Evolutionary conservation across 2,113 vertebrate genomes (phyloP).

Genomic region (Chloroceryle aenea): DNA sequence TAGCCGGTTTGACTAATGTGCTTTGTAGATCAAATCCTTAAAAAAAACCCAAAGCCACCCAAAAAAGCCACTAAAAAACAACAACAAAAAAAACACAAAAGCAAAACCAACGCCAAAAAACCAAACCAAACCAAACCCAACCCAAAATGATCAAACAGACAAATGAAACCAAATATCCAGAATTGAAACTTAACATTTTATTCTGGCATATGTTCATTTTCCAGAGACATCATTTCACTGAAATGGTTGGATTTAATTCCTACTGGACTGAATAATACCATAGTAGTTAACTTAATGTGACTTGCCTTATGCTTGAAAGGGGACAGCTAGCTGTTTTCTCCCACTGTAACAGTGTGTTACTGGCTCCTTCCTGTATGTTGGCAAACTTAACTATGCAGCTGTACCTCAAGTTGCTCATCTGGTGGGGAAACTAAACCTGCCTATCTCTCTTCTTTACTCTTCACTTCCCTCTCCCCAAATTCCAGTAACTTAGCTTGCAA

Average conservation of each 20-base stretch:
- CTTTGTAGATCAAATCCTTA: not conserved
- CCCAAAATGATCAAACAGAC: not conserved
- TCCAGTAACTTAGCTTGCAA: not conserved
- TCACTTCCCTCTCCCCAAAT: rapidly evolving
- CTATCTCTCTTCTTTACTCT: not conserved
- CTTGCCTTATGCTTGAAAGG: not conserved
- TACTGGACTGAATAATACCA: not conserved
- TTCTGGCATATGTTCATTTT: not conserved
- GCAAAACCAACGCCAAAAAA: not conserved
- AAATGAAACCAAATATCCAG: not conserved
- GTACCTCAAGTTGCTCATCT: not conserved
- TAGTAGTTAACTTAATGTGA: not conserved
- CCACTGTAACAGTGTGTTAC: not conserved
- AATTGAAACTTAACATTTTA: not conserved
- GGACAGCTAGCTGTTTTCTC: not conserved
- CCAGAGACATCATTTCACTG: not conserved
- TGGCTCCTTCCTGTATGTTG: not conserved
- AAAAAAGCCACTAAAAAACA: not conserved
- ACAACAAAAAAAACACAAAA: not conserved
- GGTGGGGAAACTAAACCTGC: not conserved
- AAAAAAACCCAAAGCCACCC: no score
- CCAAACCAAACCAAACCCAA: not conserved
- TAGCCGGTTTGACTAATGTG: not conserved
- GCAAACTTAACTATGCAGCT: not conserved
- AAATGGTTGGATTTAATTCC: not conserved